Evolutionary conservation across 2,113 vertebrate genomes (phyloP).

Genomic region (Rhinogobius similis): DNA sequence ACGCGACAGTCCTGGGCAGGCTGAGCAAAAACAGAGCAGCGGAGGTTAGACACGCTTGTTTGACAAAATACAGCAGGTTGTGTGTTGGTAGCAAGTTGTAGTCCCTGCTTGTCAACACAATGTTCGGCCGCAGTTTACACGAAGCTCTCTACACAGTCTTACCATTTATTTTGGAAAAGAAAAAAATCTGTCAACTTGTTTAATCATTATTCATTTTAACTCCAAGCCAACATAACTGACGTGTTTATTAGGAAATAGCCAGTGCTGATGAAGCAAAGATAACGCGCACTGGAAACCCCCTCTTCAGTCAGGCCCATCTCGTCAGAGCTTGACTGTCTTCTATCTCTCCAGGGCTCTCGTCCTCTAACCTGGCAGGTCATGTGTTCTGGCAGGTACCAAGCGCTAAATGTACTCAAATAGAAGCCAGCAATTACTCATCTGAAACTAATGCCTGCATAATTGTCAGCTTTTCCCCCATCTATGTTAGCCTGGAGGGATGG

Average conservation of each 20-base stretch:
- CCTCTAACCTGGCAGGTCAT: slow-evolving; percentile 59
- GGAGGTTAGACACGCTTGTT: slow-evolving; percentile 62
- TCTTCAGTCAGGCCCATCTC: slow-evolving; percentile 45
- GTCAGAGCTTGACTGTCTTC: slow-evolving; percentile 42
- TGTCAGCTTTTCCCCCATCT: slow-evolving; percentile 42
- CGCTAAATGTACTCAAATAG: slow-evolving; percentile 45
- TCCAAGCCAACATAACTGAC: slow-evolving; percentile 23
- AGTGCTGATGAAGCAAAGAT: slow-evolving; percentile 31
- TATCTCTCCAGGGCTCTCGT: slow-evolving; percentile 31
- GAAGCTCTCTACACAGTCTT: background rate
- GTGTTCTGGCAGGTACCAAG: slow-evolving; percentile 49
- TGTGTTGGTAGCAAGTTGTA: slow-evolving; percentile 52
- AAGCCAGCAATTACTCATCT: slow-evolving; percentile 48
- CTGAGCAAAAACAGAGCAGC: slow-evolving; percentile 66
- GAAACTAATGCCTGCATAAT: slow-evolving; percentile 23
- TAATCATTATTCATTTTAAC: slow-evolving; percentile 12
- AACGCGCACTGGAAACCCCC: slow-evolving; percentile 59
- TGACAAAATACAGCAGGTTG: slow-evolving; percentile 60
- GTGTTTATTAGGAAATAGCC: slow-evolving; percentile 39
- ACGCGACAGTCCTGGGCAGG: slow-evolving; percentile 46
- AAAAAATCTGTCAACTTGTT: background rate
- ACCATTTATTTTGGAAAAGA: background rate
- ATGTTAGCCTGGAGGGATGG: slow-evolving; percentile 4
- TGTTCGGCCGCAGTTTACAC: slow-evolving; percentile 25
- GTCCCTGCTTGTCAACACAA: slow-evolving; percentile 25